Evolutionary conservation across 2,888 invertebrate species (phyloP), one percentile per base, ranked within the genome.

Genomic region (Lithophane ornitopus): DNA sequence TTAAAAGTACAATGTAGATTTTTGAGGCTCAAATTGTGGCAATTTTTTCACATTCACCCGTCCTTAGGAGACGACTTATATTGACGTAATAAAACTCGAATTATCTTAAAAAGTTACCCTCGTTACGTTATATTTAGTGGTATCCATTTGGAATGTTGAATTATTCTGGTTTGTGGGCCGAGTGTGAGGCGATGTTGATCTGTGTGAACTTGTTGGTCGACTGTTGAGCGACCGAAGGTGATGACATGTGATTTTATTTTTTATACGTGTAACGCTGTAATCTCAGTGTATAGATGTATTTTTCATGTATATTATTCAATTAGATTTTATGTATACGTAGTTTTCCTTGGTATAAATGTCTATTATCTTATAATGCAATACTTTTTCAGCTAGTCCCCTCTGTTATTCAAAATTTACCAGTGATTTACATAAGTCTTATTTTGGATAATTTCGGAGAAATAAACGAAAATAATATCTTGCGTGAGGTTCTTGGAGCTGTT

Each of bases 181-280:
- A 91, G 92, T 91, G 85, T 80, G 81, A 76, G 84, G 76, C 74
- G 82, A 84, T 79, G 81, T 81, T 80, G 89, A 87, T 89, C 76
- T 89, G 83, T 81, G 82, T 61, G 78, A 76, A 74, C 78, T 79
- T 79, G 78, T 78, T 74, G 89, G 87, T 89, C 85, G 74, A 80
- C 63, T 72, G 74, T 81, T 71, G 82, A 61, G 81, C 83, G 91
- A 85, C 87, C 89, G 87, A 80, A 85, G 89, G 91, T 92, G 93
- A 91, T 92, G 91, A 92, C 88, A 93, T 94, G 95, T 95, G 95
- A 96, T 95, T 94, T 94, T 92, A 93, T 93, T 94, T 94, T 93
- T 93, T 93, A 94, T 93, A 90, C 84, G 78, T 90, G 90, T 92
- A 92, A 90, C 91, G 90, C 92, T 94, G 93, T 93, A 94, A 93